Conservation (phyloP, 2,113 vertebrate species). For the Danionella cerebrum region DNA sequence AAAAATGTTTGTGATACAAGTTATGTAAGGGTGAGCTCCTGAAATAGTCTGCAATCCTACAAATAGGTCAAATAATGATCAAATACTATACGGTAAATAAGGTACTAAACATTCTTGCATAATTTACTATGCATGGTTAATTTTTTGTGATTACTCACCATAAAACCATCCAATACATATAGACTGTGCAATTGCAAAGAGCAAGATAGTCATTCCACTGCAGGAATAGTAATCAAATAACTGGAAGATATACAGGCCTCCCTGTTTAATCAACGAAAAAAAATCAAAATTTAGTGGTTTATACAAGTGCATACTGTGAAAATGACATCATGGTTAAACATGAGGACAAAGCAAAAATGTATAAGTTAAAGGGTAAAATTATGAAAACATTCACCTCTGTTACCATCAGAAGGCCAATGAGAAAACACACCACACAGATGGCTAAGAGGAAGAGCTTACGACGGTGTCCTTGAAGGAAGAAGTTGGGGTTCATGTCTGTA, state of each 20-base stretch:
- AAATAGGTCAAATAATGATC: too few species aligned
- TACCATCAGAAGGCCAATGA: constrained; percentile 66
- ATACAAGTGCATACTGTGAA: too few species aligned
- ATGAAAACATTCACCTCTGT: constrained; percentile 57
- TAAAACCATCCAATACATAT: constrained; percentile 85
- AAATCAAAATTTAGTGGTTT: too few species aligned
- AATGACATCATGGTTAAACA: background rate
- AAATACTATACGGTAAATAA: too few species aligned
- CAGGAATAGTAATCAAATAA: constrained; percentile 90
- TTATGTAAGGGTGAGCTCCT: too few species aligned
- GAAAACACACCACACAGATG: constrained; percentile 53
- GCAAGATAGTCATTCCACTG: constrained; percentile 86
- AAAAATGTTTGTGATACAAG: too few species aligned
- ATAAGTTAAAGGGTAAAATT: too few species aligned
- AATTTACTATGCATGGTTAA: background rate
- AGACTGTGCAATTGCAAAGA: constrained; percentile 80
- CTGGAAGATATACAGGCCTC: constrained; percentile 93
- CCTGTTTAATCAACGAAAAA: constrained; percentile 56
- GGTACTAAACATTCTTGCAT: too few species aligned
- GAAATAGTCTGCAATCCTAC: too few species aligned
- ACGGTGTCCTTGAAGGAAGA: constrained; percentile 62
- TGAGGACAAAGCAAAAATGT: background rate
- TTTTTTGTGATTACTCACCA: constrained; percentile 67
- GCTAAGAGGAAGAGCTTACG: constrained; percentile 65
- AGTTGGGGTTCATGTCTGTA: constrained; percentile 60